Base-by-base conservation (phyloP, 2,888 invertebrate species). In the Dryobotodes eremita region DNA sequence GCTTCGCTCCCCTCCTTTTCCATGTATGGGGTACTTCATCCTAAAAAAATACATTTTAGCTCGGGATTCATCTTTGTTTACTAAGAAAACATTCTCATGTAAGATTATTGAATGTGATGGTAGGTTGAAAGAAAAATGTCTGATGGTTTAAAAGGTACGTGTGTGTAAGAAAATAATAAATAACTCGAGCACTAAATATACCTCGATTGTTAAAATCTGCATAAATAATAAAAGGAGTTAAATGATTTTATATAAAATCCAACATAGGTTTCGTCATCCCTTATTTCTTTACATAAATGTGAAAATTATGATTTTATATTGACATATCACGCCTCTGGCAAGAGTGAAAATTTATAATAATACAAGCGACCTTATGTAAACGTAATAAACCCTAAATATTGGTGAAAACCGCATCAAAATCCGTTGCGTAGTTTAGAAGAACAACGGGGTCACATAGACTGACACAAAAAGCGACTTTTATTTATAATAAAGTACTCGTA, bases 11-110 rank as follows among this genome's bases (percentile, higher is more conserved):
- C 86, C 86, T 83, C 77, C 88, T 69, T 66, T 73, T 75, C 50
- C 83, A 71, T 84, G 83, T 86, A 83, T 71, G 55, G 71, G 55
- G 64, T 86, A 83, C 83, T 86, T 77, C 57, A 71, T 68, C 86
- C 86, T 77, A 74, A 82, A 86, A 87, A 85, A 85, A 85, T 70
- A 84, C 72, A 77, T 79, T 86, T 88, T 71, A 77, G 74, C 77
- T 72, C 42, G 31, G 66, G 69, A 86, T 86, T 72, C 81, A 81
- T 66, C 78, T 81, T 72, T 79, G 74, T 78, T 66, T 82, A 76
- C 86, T 73, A 71, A 80, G 81, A 86, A 84, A 86, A 88, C 61
- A 80, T 77, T 42, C 68, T 78, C 80, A 31, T 64, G 20, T 65
- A 31, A 36, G 61, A 78, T 77, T 78, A 72, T 84, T 87, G 55